Evolutionary conservation across 2,888 invertebrate species (phyloP), one percentile per base, ranked within the genome.

Genomic region (Oscheius sp.): DNA sequence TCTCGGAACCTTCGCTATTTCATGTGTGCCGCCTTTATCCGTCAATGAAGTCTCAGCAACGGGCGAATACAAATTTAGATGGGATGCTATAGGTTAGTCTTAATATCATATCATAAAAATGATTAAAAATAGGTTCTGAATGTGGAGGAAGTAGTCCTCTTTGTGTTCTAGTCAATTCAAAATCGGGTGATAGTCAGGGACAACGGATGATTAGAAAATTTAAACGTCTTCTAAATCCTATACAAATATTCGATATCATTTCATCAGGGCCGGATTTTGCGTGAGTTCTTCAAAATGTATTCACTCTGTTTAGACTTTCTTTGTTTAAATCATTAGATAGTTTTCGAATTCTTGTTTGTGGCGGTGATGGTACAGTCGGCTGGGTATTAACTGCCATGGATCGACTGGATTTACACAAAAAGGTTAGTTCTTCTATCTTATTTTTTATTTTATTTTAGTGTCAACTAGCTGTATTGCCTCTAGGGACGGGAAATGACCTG

Each of bases 351-450:
- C 90, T 96, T 76, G 94, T 96, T 70, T 96, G 96, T 90, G 95
- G 95, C 51, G 96, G 96, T 0, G 96, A 97, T 87, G 96, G 96
- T 22, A 95, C 94, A 36, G 94, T 96, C 8, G 95, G 96, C 63
- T 97, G 96, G 96, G 96, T 97, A 71, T 90, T 97, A 73, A 93
- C 94, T 76, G 95, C 96, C 88, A 93, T 96, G 78, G 96, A 96
- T 88, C 92, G 93, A 83, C 90, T 96, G 79, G 93, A 93, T 86
- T 93, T 96, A 92, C 88, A 88, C 75, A 83, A 70, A n/a, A 81
- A 82, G 68, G 82, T 82, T 33, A n/a, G 54, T 33, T 30, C 20
- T 49, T 4, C 2, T 17, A 2, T 49, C 3, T 49, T 3, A 22
- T 20, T 45, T 51, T 4, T 20, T 9, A 30, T 12, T 14, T 24